phyloP scores from a whole-genome alignment of 2,113 vertebrate genomes.

The Aramus guarauna region DNA sequence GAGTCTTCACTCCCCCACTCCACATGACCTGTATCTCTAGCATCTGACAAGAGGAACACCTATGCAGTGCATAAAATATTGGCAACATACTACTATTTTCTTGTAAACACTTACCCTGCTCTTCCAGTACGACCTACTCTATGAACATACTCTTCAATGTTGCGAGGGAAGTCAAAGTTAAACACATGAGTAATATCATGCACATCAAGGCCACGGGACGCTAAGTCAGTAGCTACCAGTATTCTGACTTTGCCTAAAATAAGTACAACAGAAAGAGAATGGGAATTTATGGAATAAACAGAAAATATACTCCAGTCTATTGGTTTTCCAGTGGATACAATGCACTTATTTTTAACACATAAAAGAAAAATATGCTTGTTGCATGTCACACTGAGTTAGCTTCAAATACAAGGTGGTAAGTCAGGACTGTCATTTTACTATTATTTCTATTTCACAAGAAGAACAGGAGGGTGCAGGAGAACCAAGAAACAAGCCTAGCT shows the following conservation, averaged over 20 bases:
- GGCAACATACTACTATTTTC: background rate
- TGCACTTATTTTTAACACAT: background rate
- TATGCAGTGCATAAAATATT: background rate
- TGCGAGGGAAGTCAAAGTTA: constrained; percentile 95
- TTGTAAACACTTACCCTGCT: constrained; percentile 81
- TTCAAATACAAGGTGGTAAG: background rate
- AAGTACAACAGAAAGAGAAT: background rate
- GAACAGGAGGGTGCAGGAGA: background rate
- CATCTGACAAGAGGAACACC: background rate
- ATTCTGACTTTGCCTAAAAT: constrained; percentile 87
- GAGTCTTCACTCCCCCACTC: background rate
- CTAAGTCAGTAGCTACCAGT: constrained; percentile 92
- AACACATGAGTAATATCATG: constrained; percentile 91
- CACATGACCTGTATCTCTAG: background rate
- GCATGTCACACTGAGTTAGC: background rate
- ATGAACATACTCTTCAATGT: constrained; percentile 96
- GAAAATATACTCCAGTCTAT: background rate
- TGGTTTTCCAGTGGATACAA: background rate
- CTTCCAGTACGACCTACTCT: constrained; percentile 93
- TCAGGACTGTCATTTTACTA: background rate
- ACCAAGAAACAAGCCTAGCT: background rate
- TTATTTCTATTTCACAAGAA: background rate
- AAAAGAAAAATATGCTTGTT: background rate
- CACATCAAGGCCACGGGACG: constrained; percentile 93
- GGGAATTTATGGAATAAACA: background rate